Base-by-base conservation (phyloP, 2,797 vertebrate genomes). In the Gymnoscopelus microlampas region DNA sequence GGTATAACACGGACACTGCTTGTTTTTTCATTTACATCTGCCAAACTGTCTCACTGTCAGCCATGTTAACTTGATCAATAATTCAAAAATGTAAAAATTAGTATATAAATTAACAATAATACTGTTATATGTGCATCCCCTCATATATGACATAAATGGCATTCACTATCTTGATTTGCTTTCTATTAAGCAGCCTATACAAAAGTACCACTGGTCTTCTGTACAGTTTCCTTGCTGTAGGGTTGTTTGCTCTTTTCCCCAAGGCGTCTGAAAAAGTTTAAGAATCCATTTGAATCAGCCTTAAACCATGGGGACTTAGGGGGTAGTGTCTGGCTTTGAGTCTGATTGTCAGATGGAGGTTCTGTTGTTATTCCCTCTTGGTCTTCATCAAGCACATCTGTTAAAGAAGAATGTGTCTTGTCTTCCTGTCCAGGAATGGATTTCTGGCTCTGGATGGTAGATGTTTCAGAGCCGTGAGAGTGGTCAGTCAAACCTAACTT, bases 261-360 rank as follows among this genome's bases (percentile, higher is more conserved):
- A 26, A 93, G 74, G 12, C 91, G 92, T 80, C 88, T 93, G 0
- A 94, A 90, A 79, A 94, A 92, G 70, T 76, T 86, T 23, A 89
- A 79, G 58, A 94, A 85, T 1, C 89, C 88, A 10, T 85, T 62
- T 2, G 58, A 65, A 4, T 91, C 92, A 4, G 79, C 73, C 58
- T 89, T 91, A 59, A 61, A 70, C 83, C 82, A 77, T 0, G 71
- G 2, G 50, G 51, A 89, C 75, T 77, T 88, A 0, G 75, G 60
- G 1, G 85, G 48, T 60, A 49, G 48, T 7, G 68, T 82, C 60
- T 88, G 84, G 53, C 4, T 79, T 44, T 73, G 80, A 26, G 19
- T 77, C 29, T 68, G 74, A 11, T 19, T 14, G 48, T n/a, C 71
- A 2, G 29, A 71, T 24, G 8, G 48, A 5, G 64, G 1, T 60